These are phyloP conservation scores for Thyatira batis DNA, from an alignment of 2,888 invertebrate genomes.

Conservation along the genomic window DNA sequence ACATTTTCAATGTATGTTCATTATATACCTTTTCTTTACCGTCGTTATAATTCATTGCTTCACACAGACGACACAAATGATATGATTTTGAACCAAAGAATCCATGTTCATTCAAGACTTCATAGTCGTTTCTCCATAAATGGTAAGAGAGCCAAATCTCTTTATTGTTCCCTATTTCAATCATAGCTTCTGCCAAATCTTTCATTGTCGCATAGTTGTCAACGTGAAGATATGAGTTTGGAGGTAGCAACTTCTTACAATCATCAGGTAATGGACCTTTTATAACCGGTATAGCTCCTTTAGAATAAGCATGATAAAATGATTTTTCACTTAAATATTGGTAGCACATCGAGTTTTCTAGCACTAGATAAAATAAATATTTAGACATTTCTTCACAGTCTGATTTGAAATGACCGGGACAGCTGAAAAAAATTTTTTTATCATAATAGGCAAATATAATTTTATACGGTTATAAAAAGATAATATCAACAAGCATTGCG, in stretches of 20 bases:
- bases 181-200: slow-evolving; percentile 78
- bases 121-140: slow-evolving; percentile 82
- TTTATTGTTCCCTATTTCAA: slow-evolving; percentile 58
- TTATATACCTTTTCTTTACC: slow-evolving; percentile 41
- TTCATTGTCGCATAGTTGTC: slow-evolving; percentile 76
- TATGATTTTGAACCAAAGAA: slow-evolving; percentile 83
- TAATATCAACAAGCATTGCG: not conserved
- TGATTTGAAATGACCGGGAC: slow-evolving; percentile 83
- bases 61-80: slow-evolving; percentile 85
- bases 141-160: slow-evolving; percentile 74
- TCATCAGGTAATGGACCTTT: slow-evolving; percentile 82
- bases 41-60: slow-evolving; percentile 85
- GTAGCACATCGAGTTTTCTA: slow-evolving; percentile 86
- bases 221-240: slow-evolving; percentile 84
- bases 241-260: slow-evolving; percentile 79
- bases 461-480: not conserved
- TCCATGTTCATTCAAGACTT: slow-evolving; percentile 85
- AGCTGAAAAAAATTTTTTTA: slow-evolving; percentile 64
- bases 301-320: slow-evolving; percentile 85
- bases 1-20: slow-evolving; percentile 34
- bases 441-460: not conserved
- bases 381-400: slow-evolving; percentile 81
- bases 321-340: slow-evolving; percentile 88
- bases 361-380: slow-evolving; percentile 87
- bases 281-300: slow-evolving; percentile 85